Base-by-base conservation (phyloP, 2,888 invertebrate genomes). In the Dorcus hopei region DNA sequence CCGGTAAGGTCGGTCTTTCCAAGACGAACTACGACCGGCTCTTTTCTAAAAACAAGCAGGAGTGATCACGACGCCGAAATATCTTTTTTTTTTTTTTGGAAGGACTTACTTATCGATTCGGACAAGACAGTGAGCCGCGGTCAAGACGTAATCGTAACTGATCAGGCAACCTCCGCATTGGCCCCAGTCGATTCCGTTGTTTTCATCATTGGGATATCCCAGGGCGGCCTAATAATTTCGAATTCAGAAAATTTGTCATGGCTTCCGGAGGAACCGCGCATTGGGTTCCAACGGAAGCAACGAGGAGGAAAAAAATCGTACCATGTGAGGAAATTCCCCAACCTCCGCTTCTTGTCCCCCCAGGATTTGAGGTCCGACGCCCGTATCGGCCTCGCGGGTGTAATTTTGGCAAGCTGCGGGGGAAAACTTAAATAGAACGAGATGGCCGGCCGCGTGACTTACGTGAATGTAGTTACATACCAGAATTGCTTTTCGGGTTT, bases 101-200 rank as follows among this genome's bases (percentile, higher is more conserved):
- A 45, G 7, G 38, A 51, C 40, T 38, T 33, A 50, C 40, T 33
- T 50, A 3, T 39, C 19, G 11, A 19, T 6, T 16, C 38, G 4
- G 5, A 9, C 2, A n/a, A 74, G 59, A 67, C 85, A 85, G 68
- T 85, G 85, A 3, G 84, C 84, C 1, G 85, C 85, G 4, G 85
- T 83, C 26, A 85, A 69, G 3, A 85, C 74, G 74, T 80, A 83
- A 26, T 74, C 67, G 7, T 79, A 72, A 40, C 80, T 80, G 39
- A 85, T 80, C 26, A 85, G 70, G 5, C 82, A 78, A 1, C 83
- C 85, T 2, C 83, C 84, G 67, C 85, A 85, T 60, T 64, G 54
- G 23, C 68, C 65, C 23, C 64, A 61, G 16, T 61, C 65, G 1
- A 66, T 65, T 7, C 54, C 49, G 38, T 65, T 58, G 1, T 59